Percentiles rank a stretch among this genome's conserved stretches.
These are phyloP conservation scores for Planococcus citri DNA, from an alignment of 1,140 invertebrate species.

Conservation along the genomic window DNA sequence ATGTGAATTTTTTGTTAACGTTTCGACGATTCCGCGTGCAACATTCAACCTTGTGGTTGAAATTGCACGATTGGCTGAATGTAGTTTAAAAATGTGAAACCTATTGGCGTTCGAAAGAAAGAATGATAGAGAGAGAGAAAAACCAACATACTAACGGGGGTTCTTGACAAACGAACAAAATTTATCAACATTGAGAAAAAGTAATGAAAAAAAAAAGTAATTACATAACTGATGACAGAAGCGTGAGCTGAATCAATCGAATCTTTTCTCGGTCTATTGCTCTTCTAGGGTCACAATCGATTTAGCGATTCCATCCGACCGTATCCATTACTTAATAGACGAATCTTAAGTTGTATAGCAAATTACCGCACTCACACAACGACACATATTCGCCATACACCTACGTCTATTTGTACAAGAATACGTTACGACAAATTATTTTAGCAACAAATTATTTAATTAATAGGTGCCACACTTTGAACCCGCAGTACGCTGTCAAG, in stretches of 20 bases:
- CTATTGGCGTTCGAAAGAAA: not conserved
- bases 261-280: conserved; percentile 9
- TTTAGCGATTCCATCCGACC: not conserved
- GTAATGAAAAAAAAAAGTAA: not conserved
- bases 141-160: no score
- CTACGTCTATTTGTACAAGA: not conserved
- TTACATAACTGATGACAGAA: not conserved
- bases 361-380: not conserved
- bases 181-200: no score
- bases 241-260: conserved; percentile 5
- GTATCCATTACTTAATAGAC: conserved; percentile 11
- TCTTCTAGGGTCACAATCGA: conserved; percentile 14
- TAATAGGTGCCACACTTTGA: not conserved
- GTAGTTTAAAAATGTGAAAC: not conserved
- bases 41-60: not conserved
- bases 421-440: not conserved
- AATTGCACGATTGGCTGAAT: not conserved
- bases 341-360: not conserved
- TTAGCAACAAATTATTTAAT: conserved; percentile 1
- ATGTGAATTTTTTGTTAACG: not conserved
- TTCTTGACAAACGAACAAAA: no score
- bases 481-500: not conserved
- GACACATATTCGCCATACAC: not conserved
- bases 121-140: no score
- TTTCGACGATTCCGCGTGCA: not conserved